A percentile compares a stretch with the other conserved stretches of the same genome.
Conservation (phyloP, 92 coral and sea anemone species). For the Scolanthus callimorphus region DNA sequence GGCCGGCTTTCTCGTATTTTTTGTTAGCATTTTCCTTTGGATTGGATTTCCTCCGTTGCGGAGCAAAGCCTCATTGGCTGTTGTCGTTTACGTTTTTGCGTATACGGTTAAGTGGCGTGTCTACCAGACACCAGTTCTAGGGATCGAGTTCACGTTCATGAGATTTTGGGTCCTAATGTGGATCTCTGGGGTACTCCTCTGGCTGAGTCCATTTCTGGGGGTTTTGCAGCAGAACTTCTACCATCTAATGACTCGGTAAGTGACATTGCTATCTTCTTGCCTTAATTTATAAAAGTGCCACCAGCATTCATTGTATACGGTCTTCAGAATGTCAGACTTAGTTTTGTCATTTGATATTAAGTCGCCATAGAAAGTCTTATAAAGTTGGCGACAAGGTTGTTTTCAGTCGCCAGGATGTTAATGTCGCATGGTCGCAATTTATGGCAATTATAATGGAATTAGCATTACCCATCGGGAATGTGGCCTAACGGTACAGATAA, state of each 20-base stretch:
- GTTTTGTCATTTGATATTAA: too few species aligned
- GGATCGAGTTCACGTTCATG: conserved; percentile 20
- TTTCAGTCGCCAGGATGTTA: too few species aligned
- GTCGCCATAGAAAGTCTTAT: too few species aligned
- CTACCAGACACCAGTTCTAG: conserved; percentile 54
- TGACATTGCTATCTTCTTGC: too few species aligned
- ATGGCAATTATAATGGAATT: too few species aligned
- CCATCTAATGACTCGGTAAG: conserved; percentile 59
- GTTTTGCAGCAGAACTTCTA: conserved; percentile 50
- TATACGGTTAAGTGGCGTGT: conserved; percentile 80
- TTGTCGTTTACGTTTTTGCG: conserved; percentile 64
- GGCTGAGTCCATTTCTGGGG: conserved; percentile 61
- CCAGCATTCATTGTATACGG: too few species aligned
- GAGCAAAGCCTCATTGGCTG: conserved; percentile 60
- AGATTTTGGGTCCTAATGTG: conserved; percentile 37
- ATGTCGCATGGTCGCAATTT: too few species aligned
- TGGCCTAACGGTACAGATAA: too few species aligned
- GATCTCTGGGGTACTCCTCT: conserved; percentile 57
- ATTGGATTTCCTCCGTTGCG: conserved; percentile 73
- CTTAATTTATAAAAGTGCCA: too few species aligned
- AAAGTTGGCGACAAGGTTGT: too few species aligned
- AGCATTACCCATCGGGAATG: too few species aligned
- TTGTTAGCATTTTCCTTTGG: conserved; percentile 47
- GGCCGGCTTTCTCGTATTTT: conserved; percentile 6
- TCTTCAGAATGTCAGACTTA: too few species aligned